A percentile compares a stretch with the other conserved stretches of the same genome.
These are phyloP conservation scores for Eurytoma californica DNA, from an alignment of 2,888 invertebrate species.

Conservation along the genomic window DNA sequence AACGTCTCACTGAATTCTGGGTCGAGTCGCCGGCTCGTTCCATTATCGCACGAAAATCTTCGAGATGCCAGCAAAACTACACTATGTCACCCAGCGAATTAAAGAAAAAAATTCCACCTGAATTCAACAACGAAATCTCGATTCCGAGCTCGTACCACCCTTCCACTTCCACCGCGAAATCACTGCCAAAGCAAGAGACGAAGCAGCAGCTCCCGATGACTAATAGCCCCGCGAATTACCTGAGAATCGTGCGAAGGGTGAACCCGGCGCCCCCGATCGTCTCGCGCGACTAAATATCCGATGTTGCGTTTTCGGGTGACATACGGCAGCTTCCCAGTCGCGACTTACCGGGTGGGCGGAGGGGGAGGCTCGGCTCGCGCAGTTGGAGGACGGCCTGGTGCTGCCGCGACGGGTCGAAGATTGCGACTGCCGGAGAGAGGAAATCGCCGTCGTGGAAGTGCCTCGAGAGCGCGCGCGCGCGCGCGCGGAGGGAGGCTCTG, in stretches of 20 bases:
- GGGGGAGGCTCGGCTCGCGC: background rate
- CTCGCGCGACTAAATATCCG: background rate
- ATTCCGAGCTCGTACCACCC: background rate
- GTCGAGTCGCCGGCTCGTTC: slow-evolving; percentile 1
- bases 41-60: slow-evolving; percentile 21
- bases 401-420: slow-evolving; percentile 48
- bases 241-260: no score
- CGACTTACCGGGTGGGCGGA: slow-evolving; percentile 30
- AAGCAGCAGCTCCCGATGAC: background rate
- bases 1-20: background rate
- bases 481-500: slow-evolving; percentile 30
- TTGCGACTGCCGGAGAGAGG: slow-evolving; percentile 49
- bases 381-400: background rate
- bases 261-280: background rate
- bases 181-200: background rate
- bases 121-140: background rate
- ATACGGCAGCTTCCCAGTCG: background rate
- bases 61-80: background rate
- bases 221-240: background rate
- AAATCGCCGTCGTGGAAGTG: slow-evolving; percentile 18
- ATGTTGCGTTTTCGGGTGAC: slow-evolving; percentile 32
- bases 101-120: background rate
- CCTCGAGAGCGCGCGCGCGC: slow-evolving; percentile 6
- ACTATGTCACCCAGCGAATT: background rate
- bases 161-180: background rate